Conservation (phyloP, 1,140 invertebrate species). For the Leptonema lineaticorne region DNA sequence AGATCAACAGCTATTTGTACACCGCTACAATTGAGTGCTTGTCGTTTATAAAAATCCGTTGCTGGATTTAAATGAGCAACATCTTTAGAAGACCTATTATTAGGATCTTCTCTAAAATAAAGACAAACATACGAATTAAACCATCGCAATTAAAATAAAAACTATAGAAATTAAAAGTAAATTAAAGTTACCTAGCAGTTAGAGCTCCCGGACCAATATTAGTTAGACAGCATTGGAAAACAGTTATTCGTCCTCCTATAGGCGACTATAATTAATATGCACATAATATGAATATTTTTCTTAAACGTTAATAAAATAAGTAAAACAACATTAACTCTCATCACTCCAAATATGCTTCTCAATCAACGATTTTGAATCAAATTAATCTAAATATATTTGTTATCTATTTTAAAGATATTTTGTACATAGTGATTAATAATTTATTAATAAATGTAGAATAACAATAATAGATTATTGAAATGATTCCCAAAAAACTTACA, state of each 20-base stretch:
- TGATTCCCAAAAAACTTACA: too few relatives aligned
- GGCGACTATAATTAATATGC: conserved; percentile 62
- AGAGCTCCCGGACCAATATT: conserved; percentile 88
- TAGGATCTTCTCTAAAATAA: conserved; percentile 76
- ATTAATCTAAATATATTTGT: too few relatives aligned
- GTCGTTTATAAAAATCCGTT: conserved; percentile 97
- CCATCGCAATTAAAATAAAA: conserved; percentile 9
- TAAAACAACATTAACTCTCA: too few relatives aligned
- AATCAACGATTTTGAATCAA: too few relatives aligned
- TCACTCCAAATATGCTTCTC: too few relatives aligned
- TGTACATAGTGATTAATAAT: too few relatives aligned
- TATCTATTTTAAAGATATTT: too few relatives aligned
- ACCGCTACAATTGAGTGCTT: conserved; percentile 93
- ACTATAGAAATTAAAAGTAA: background rate
- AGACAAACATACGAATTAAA: background rate
- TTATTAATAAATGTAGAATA: too few relatives aligned
- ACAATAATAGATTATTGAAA: too few relatives aligned
- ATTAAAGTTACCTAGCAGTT: conserved; percentile 59
- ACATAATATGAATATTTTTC: background rate
- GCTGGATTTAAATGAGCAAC: conserved; percentile 86
- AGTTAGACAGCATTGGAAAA: conserved; percentile 90
- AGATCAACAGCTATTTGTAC: conserved; percentile 96
- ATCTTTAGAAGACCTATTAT: conserved; percentile 77
- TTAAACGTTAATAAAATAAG: background rate
- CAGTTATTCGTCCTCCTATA: conserved; percentile 93